A percentile compares a stretch with the other conserved stretches of the same genome.
phyloP scores from a whole-genome alignment of 2,113 vertebrate species.

The Calonectris borealis region DNA sequence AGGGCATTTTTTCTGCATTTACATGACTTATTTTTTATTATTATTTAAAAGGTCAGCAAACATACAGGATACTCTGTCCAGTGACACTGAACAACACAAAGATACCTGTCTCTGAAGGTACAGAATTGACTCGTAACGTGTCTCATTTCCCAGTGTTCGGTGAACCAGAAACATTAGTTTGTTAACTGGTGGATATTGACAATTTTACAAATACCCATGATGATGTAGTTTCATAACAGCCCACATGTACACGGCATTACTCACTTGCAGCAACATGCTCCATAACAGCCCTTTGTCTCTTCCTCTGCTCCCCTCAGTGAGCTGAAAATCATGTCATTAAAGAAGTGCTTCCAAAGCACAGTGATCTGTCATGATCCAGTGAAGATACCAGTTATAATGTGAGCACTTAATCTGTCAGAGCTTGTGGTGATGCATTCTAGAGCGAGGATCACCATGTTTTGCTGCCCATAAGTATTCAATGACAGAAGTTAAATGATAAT shows the following conservation, averaged over 20 bases:
- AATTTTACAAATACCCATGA: constrained; percentile 32
- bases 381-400: constrained; percentile 33
- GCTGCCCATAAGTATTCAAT: constrained; percentile 19
- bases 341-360: constrained; percentile 48
- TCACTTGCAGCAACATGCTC: constrained; percentile 20
- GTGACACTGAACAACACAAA: constrained; percentile 27
- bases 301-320: constrained; percentile 15
- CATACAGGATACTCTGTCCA: background rate
- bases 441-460: constrained; percentile 38
- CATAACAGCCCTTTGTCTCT: constrained; percentile 1
- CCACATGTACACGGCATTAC: background rate
- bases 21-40: background rate
- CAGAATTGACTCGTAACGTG: background rate
- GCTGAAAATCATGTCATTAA: constrained; percentile 66
- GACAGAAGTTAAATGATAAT: constrained; percentile 39
- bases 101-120: background rate
- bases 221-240: background rate
- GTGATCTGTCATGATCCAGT: constrained; percentile 61
- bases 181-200: constrained; percentile 53
- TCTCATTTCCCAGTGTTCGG: constrained; percentile 40
- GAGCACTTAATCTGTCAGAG: constrained; percentile 43
- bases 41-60: constrained; percentile 36
- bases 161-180: constrained; percentile 48
- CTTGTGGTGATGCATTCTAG: constrained; percentile 31
- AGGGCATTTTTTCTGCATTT: background rate